A percentile compares a stretch with the other conserved stretches of the same genome.
phyloP scores from a whole-genome alignment of 2,113 vertebrate species.

The Esox niger region DNA sequence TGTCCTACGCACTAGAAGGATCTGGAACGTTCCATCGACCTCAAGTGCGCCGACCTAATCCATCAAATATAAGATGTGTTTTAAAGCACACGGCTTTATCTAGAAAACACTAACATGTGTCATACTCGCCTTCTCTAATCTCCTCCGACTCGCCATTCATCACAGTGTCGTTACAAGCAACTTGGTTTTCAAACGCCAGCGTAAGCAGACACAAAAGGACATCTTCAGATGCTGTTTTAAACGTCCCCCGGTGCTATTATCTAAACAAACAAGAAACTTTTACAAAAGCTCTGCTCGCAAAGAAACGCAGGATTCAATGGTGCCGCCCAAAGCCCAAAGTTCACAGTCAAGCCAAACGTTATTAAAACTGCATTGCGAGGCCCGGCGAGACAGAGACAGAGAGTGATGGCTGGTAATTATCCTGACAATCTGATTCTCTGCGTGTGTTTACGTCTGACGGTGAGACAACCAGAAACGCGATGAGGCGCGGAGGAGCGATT shows the following conservation, averaged over 20 bases:
- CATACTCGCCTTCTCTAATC: slow-evolving; percentile 55
- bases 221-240: slow-evolving; percentile 12
- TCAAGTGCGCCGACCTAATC: slow-evolving; percentile 45
- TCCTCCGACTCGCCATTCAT: slow-evolving; percentile 61
- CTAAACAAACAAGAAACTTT: no score
- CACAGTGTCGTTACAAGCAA: slow-evolving; percentile 51
- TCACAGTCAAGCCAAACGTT: not conserved
- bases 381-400: slow-evolving; percentile 19
- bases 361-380: slow-evolving; percentile 16
- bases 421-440: slow-evolving; percentile 18
- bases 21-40: slow-evolving; percentile 40
- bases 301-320: no score
- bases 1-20: slow-evolving; percentile 10
- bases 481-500: slow-evolving; percentile 14
- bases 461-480: slow-evolving; percentile 43
- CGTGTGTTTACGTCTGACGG: slow-evolving; percentile 28
- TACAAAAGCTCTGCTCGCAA: slow-evolving; percentile 3
- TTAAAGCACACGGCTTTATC: slow-evolving; percentile 55
- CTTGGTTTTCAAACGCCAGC: slow-evolving; percentile 38
- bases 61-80: slow-evolving; percentile 60
- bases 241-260: slow-evolving; percentile 23
- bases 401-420: not conserved
- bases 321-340: no score
- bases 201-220: slow-evolving; percentile 54
- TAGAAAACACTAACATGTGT: slow-evolving; percentile 69